Conservation (phyloP, 2,797 vertebrate genomes). For the Mormyrops attenuatus region DNA sequence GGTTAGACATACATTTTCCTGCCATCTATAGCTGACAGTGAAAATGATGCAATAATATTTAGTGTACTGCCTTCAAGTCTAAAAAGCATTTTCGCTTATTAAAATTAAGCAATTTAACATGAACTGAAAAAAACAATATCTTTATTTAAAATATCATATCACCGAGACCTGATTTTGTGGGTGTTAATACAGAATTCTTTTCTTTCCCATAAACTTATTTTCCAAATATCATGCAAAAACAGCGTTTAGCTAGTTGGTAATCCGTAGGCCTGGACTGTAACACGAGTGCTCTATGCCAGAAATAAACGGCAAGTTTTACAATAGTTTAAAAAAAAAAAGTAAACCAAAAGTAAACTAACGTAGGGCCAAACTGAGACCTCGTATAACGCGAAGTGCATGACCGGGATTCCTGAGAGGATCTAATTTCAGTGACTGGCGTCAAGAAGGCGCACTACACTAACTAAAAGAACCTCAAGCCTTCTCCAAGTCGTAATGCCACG, state of each 20-base stretch:
- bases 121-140: neutral
- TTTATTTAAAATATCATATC: neutral
- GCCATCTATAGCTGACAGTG: neutral
- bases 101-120: neutral
- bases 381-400: slow-evolving; percentile 37
- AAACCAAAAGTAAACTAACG: slow-evolving; percentile 6
- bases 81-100: neutral
- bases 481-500: slow-evolving; percentile 13
- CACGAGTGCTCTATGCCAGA: neutral
- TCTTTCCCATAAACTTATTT: neutral
- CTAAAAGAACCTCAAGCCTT: slow-evolving; percentile 34
- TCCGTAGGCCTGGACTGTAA: neutral
- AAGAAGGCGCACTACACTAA: slow-evolving; percentile 43
- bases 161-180: neutral
- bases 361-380: slow-evolving; percentile 16
- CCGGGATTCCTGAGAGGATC: slow-evolving; percentile 47
- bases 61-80: neutral
- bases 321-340: neutral
- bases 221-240: neutral
- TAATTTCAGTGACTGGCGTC: slow-evolving; percentile 56
- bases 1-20: neutral
- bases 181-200: neutral
- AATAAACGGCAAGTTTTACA: neutral
- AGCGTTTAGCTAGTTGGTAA: neutral
- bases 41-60: neutral